Base-by-base conservation (phyloP, 2,888 invertebrate species). In the Gryllus longicercus region DNA sequence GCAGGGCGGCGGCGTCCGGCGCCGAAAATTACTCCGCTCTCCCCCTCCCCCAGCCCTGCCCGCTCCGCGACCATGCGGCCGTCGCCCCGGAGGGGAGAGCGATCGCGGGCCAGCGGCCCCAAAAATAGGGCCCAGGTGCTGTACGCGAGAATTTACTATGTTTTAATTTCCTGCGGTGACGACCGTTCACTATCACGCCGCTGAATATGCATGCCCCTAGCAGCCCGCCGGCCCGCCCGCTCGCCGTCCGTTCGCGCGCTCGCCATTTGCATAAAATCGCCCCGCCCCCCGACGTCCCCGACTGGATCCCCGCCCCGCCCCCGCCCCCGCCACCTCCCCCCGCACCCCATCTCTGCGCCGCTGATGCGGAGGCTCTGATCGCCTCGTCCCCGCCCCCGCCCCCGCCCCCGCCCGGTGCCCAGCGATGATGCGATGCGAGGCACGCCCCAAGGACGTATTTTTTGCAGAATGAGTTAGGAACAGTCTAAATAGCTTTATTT, bases 81-180 rank as follows among this genome's bases (percentile, higher is more conserved):
- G 4, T n/a, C 14, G n/a, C 63, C 4, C 14, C 16, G 63, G 14
- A 21, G 14, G 63, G 8, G n/a, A 14, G 4, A n/a, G n/a, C 63
- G 63, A 63, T 63, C 63, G n/a, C 63, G 8, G 11, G 63, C 16
- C 63, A 63, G 63, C n/a, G n/a, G 16, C 1, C 63, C n/a, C 63
- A 63, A 63, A 63, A 63, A 63, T 63, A 63, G 63, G 63, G 63
- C 14, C 63, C 63, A 63, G 63, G 63, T 63, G 63, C 63, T 63
- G 63, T 63, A 63, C 4, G 14, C 63, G 63, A n/a, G 63, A 63
- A 63, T 63, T 63, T 63, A 63, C 63, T 63, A 63, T 63, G 63
- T 63, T 63, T 63, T 63, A 63, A 63, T 63, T 63, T 63, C 63
- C 63, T 63, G 63, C 63, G 63, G 63, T 63, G 63, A 63, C 63